Conservation (phyloP, 2,113 vertebrate genomes). For the Isichthys henryi region DNA sequence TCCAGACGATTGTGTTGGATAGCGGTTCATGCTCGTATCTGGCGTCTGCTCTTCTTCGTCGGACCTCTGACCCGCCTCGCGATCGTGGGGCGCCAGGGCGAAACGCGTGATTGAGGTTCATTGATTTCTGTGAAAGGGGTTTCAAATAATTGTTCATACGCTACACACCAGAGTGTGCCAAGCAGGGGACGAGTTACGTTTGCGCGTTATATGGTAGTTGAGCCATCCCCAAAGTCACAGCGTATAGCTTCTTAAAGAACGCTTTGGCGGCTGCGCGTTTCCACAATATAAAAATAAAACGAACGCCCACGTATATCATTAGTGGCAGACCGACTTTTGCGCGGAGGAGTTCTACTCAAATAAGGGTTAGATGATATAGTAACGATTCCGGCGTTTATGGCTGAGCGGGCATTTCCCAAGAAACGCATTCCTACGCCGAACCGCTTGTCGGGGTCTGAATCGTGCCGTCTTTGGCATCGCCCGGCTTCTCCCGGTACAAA, state of each 20-base stretch:
- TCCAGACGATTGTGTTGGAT: neutral
- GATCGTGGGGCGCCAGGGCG: neutral
- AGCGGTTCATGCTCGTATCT: neutral
- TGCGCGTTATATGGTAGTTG: neutral
- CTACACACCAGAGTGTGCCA: neutral
- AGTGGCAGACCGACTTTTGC: neutral
- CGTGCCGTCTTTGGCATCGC: neutral
- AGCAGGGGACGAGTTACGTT: neutral
- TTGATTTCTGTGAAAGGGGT: neutral
- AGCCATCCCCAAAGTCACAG: neutral
- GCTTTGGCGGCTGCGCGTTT: neutral
- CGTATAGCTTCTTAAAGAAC: neutral
- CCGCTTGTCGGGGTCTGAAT: neutral
- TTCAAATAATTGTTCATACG: neutral
- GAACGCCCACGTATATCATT: neutral
- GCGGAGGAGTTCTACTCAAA: neutral
- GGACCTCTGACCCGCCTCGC: slow-evolving; percentile 4
- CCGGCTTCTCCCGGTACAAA: neutral
- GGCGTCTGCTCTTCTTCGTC: neutral
- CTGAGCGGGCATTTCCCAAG: neutral
- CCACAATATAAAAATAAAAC: neutral
- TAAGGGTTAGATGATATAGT: neutral
- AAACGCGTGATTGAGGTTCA: neutral
- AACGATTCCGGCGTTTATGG: neutral
- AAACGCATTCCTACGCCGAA: neutral